These are phyloP conservation scores for Polymixis flavicincta DNA, from an alignment of 2,888 invertebrate genomes.

Conservation along the genomic window DNA sequence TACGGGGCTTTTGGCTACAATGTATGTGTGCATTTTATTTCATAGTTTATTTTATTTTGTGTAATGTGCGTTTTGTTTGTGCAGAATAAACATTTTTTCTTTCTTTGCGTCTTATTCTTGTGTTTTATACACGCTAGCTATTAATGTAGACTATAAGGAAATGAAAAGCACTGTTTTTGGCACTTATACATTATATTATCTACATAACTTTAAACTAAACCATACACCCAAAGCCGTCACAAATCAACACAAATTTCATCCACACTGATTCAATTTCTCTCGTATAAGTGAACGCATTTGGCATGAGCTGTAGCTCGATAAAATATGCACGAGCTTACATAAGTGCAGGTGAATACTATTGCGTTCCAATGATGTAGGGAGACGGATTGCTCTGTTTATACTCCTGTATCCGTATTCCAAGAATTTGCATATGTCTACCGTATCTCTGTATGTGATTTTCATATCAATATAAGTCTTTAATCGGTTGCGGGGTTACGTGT, in stretches of 20 bases:
- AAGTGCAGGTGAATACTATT: constrained; percentile 56
- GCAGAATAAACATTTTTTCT: too few relatives aligned
- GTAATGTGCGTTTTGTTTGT: too few relatives aligned
- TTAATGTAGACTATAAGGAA: too few relatives aligned
- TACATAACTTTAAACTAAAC: neutral
- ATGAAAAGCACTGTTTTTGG: too few relatives aligned
- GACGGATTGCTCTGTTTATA: constrained; percentile 47
- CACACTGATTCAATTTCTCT: constrained; percentile 45
- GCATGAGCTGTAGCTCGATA: constrained; percentile 31
- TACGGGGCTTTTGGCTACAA: too few relatives aligned
- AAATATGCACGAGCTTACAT: constrained; percentile 57
- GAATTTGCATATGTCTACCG: constrained; percentile 30
- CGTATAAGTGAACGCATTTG: constrained; percentile 49
- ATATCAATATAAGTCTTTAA: neutral
- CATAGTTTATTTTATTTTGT: too few relatives aligned
- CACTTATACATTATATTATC: too few relatives aligned
- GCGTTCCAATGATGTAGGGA: constrained; percentile 49
- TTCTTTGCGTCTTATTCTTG: too few relatives aligned
- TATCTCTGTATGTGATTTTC: constrained; percentile 20
- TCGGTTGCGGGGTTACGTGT: neutral
- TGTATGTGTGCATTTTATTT: too few relatives aligned
- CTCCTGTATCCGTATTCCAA: constrained; percentile 9
- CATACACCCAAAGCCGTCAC: neutral
- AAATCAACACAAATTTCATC: constrained; percentile 30
- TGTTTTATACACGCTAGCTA: too few relatives aligned